Evolutionary conservation across 2,888 invertebrate genomes (phyloP), one percentile per base, ranked within the genome.

Genomic region (Zygothrica quintamaculata): DNA sequence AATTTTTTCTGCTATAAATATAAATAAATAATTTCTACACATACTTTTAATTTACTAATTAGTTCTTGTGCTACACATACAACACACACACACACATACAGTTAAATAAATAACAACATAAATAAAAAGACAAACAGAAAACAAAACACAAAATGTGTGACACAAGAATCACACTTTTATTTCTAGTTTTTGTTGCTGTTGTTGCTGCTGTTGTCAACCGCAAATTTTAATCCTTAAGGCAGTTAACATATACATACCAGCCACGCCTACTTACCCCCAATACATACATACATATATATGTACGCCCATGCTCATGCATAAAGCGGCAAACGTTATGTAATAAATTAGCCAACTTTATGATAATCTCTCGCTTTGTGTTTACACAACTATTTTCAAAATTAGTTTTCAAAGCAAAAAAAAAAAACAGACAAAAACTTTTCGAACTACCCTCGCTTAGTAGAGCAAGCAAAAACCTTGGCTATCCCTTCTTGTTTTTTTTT

Each of bases 311-410:
- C n/a, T 22, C 31, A 51, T 65, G 70, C 65, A 70, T 70, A 59
- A 50, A 55, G 55, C 69, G 51, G 40, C 58, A 39, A 59, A 60
- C 62, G 62, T 70, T 71, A 46, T 37, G 65, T 66, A 73, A 81
- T 82, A 79, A 76, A 81, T 81, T 78, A 64, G 55, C 52, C 62
- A 74, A 73, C 60, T 76, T 76, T 71, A 82, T 74, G 79, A 65
- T 78, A 79, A 79, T 68, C 78, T 74, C 48, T n/a, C 33, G 12
- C 68, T 62, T 71, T 66, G 68, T 78, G 80, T 77, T 77, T 77
- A 80, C 77, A 67, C 69, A 73, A 78, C 78, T 81, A 65, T 22
- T 67, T 73, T 75, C 44, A 65, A 78, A 78, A 78, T 77, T 72
- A 81, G 75, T 78, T 77, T 61, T 51, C 69, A 37, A 58, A 33